Evolutionary conservation across 2,113 vertebrate species (phyloP), one percentile per base, ranked within the genome.

Genomic region (Orycteropus afer): DNA sequence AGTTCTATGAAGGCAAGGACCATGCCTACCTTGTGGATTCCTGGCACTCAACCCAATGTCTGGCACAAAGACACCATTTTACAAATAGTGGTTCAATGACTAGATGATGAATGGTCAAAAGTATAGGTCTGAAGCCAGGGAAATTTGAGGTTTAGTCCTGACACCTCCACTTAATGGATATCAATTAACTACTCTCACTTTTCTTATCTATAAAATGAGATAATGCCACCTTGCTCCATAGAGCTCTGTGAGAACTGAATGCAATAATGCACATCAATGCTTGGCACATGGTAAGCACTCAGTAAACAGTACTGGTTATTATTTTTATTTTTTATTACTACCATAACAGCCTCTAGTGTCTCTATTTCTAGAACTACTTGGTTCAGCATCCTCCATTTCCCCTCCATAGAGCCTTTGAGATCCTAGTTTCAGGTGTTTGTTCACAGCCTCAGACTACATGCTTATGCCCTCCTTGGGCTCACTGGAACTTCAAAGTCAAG

Each of bases 1-100:
- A 32, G 32, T 32, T 40, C 74, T 25, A 0, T 0, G 5, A 23
- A 3, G 3, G 7, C 45, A 22, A 53, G 45, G 5, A 37, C 2
- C 47, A 1, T 1, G 11, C 17, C 32, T 34, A 32, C 7, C 71
- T 14, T 7, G 0, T 10, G 25, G 1, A 23, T 5, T 32, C 18
- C 55, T 37, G 53, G 17, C 1, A 53, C 23, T 23, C 14, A 0
- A 17, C 55, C 51, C 78, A 27, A 2, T 1, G n/a, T 34, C 61
- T 22, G n/a, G 63, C 15, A 34, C 7, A 15, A 61, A 89, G 55
- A 14, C 0, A 0, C 34, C 15, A 2, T 32, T 25, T 42, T 17
- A 51, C 57, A 55, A 49, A 47, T 10, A 32, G 4, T 15, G 0
- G 5, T 22, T 65, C 17, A 47, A 55, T 25, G 34, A 42, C 4